These are phyloP conservation scores for Drosophila varians DNA, from an alignment of 1,140 invertebrate species.

Conservation along the genomic window DNA sequence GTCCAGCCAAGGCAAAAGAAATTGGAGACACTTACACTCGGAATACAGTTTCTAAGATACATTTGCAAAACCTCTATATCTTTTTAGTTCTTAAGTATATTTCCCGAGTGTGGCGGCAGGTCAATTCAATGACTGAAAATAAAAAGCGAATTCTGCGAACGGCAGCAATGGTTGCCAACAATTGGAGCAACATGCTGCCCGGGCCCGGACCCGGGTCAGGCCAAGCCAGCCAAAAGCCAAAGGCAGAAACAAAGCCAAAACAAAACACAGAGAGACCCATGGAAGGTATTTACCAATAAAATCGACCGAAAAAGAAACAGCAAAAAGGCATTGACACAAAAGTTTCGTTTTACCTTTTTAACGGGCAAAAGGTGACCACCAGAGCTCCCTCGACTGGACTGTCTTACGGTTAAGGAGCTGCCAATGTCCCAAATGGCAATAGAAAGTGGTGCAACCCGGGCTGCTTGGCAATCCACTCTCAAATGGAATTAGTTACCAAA, in stretches of 20 bases:
- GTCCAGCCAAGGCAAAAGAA: conserved; percentile 30
- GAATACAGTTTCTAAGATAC: background rate
- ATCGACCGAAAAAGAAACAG: conserved; percentile 51
- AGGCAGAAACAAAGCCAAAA: conserved; percentile 17
- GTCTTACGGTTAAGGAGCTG: conserved; percentile 44
- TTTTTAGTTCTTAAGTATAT: too few species aligned
- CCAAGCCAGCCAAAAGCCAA: conserved; percentile 30
- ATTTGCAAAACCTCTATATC: too few species aligned
- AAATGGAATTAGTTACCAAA: conserved; percentile 29
- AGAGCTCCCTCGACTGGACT: conserved; percentile 29
- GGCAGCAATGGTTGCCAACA: conserved; percentile 9
- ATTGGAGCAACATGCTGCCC: conserved; percentile 47
- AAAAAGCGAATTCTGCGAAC: conserved; percentile 17
- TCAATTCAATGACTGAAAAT: background rate
- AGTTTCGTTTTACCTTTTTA: conserved; percentile 44
- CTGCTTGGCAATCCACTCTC: conserved; percentile 14
- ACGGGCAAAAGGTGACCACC: conserved; percentile 55
- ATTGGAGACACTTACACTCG: conserved; percentile 40
- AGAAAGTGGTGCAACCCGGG: conserved; percentile 15
- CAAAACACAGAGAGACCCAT: conserved; percentile 5
- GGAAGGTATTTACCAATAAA: conserved; percentile 36
- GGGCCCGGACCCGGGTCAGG: conserved; percentile 35
- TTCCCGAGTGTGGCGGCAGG: background rate
- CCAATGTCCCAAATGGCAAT: conserved; percentile 15
- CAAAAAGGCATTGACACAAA: conserved; percentile 68